Evolutionary conservation across 2,797 vertebrate species (phyloP), one percentile per base, ranked within the genome.

Genomic region (Todus mexicanus): DNA sequence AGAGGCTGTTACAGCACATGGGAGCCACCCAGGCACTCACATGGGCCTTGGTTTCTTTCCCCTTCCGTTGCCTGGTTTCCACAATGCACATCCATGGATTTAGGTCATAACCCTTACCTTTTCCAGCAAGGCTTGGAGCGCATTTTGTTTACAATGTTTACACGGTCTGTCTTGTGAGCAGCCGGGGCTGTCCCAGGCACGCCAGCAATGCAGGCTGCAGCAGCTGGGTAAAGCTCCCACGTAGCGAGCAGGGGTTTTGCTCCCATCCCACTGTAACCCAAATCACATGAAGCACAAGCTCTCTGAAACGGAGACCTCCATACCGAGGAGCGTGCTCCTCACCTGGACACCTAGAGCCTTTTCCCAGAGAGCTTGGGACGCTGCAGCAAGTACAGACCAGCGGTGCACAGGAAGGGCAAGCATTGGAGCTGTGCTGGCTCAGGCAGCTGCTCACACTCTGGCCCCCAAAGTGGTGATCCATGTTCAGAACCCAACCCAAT

Each of bases 401-500:
- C 2, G 37, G 20, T 33, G 33, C 5, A 4, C 10, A 21, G 56
- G 56, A 40, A 73, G 48, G 56, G 33, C 9, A 9, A 65, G 47
- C 31, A 10, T 5, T 0, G 0, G 53, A 50, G 47, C 20, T 3
- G 13, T 1, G 2, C 51, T n/a, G 48, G 20, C 53, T 77, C 2
- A 1, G 50, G 57, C 37, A 56, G 54, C 59, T 31, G 27, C 51
- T 84, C 33, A 9, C 53, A 77, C 17, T 14, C 54, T 91, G 76
- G 69, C 64, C 69, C 74, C 61, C 5, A 9, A 56, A 81, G 43
- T 56, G 61, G 70, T 6, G 54, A 56, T 48, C 37, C 11, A 3
- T 8, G 3, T 51, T 84, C 60, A 35, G 71, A 90, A 64, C 27
- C 71, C 65, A 43, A 82, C 81, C 77, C 53, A 48, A 17, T 91